Evolutionary conservation across 53 echinoderm and acorn worm genomes (phyloP).

Genomic region (Apostichopus leukothele): DNA sequence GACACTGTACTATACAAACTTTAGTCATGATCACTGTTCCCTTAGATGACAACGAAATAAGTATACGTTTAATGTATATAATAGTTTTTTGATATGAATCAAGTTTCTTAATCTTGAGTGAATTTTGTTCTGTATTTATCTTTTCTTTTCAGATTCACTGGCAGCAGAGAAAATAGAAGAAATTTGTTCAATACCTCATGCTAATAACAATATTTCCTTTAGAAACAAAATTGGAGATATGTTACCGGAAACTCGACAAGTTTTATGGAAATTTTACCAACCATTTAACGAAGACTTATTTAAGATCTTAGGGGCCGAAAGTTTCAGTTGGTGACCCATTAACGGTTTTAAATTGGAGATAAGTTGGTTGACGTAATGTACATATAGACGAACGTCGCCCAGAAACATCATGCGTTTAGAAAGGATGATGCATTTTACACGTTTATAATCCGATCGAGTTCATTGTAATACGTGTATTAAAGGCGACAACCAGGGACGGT

Average conservation of each 20-base stretch:
- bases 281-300: constrained; percentile 4
- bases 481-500: too few species aligned
- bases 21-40: too few species aligned
- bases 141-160: constrained; percentile 23
- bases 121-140: not conserved
- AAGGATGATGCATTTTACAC: too few species aligned
- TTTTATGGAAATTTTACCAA: not conserved
- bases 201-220: not conserved
- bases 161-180: not conserved
- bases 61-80: too few species aligned
- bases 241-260: constrained; percentile 1
- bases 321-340: not conserved
- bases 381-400: too few species aligned
- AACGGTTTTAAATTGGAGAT: not conserved
- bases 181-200: not conserved
- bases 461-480: too few species aligned
- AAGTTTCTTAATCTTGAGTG: too few species aligned
- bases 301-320: not conserved
- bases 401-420: too few species aligned
- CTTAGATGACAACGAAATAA: too few species aligned
- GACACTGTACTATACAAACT: too few species aligned
- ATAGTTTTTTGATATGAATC: too few species aligned
- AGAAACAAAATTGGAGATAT: not conserved
- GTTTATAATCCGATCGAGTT: too few species aligned
- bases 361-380: not conserved